Percentiles rank a stretch among this genome's conserved stretches.
phyloP scores from a whole-genome alignment of 2,888 invertebrate genomes.

The Pollenia amentaria region DNA sequence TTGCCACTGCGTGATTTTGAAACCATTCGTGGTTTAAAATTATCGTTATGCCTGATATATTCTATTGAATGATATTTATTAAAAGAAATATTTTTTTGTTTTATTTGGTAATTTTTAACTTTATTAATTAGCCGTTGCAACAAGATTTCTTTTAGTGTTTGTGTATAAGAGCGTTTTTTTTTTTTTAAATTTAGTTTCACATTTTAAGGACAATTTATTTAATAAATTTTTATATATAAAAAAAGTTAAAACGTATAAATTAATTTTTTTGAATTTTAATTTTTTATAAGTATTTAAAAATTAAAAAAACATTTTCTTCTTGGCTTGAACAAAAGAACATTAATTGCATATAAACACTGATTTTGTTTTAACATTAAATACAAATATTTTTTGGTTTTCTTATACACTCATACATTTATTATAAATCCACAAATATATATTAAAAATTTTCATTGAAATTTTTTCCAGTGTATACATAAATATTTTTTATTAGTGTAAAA shows the following conservation, averaged over 20 bases:
- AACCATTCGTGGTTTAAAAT: too few relatives aligned
- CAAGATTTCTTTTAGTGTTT: constrained; percentile 81
- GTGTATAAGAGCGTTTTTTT: constrained; percentile 3
- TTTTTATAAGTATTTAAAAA: background rate
- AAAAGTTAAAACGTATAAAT: background rate
- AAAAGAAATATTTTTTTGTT: too few relatives aligned
- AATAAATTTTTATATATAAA: background rate
- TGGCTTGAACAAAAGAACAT: background rate
- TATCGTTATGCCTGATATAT: too few relatives aligned
- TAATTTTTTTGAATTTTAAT: background rate
- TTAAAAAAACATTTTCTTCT: too few relatives aligned
- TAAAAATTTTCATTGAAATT: background rate
- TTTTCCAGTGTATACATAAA: constrained; percentile 56
- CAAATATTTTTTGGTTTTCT: background rate
- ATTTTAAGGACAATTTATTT: too few relatives aligned
- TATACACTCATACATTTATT: constrained; percentile 38
- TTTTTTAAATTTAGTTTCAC: background rate
- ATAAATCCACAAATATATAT: constrained; percentile 8
- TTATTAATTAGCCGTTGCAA: constrained; percentile 83
- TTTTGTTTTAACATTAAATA: constrained; percentile 53
- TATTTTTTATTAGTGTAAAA: constrained; percentile 10
- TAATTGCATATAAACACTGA: constrained; percentile 47
- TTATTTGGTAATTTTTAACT: background rate
- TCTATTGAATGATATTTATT: too few relatives aligned
- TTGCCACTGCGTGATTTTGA: too few relatives aligned